Evolutionary conservation across 2,797 vertebrate genomes (phyloP).

Genomic region (Trematomus bernacchii): DNA sequence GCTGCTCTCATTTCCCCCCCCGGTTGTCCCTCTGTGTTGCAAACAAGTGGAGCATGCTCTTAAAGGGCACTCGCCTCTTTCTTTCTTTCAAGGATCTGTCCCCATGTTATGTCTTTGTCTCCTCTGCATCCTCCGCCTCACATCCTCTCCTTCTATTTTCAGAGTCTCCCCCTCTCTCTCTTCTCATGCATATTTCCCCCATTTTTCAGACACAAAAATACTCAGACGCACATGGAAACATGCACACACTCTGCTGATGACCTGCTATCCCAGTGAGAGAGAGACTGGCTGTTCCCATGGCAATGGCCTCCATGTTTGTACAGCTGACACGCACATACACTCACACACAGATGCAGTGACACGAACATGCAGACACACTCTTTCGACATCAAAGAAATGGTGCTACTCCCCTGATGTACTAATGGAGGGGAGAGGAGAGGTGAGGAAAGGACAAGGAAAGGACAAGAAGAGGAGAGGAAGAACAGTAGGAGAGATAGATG

Average conservation of each 20-base stretch:
- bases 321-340: conserved; percentile 72
- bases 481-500: background rate
- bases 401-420: conserved; percentile 58
- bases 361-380: conserved; percentile 39
- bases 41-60: conserved; percentile 61
- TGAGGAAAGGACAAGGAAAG: conserved; percentile 2
- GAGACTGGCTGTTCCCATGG: conserved; percentile 70
- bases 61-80: conserved; percentile 52
- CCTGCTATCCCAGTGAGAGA: conserved; percentile 65
- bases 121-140: conserved; percentile 32
- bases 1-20: conserved; percentile 21
- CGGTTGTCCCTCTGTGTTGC: conserved; percentile 25
- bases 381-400: conserved; percentile 63
- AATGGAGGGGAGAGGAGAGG: background rate
- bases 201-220: conserved; percentile 40
- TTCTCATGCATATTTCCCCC: conserved; percentile 17
- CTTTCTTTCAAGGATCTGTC: conserved; percentile 32
- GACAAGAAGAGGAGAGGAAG: background rate
- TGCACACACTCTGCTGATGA: conserved; percentile 53
- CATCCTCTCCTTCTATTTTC: conserved; percentile 57
- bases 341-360: conserved; percentile 18
- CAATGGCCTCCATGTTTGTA: conserved; percentile 75
- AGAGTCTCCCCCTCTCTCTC: conserved; percentile 8
- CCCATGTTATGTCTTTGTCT: conserved; percentile 30
- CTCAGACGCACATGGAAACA: conserved; percentile 54